Base-by-base conservation (phyloP, 2,888 invertebrate species). In the Anodontia alba region DNA sequence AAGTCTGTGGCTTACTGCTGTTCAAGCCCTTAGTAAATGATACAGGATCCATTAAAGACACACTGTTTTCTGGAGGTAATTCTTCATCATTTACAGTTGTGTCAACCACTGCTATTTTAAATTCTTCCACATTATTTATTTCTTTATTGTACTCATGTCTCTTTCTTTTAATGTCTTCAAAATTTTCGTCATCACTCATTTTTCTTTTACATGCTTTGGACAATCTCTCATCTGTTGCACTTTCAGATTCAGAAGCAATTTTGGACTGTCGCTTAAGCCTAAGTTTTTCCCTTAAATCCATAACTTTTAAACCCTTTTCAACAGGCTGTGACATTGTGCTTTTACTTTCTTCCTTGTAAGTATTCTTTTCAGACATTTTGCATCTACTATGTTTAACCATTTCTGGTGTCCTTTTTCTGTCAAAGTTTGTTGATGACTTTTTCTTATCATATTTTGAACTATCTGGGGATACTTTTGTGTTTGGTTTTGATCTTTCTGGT, bases 221-320 rank as follows among this genome's bases (percentile, higher is more conserved):
- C 10, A 17, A 1, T 33, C 3, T 20, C 33, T 33, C 12, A 29
- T 26, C n/a, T 54, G 17, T 54, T 26, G 23, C 15, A 7, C 20
- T 62, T 1, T 1, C 3, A 10, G 7, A 20, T 10, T 62, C 33
- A 17, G 20, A 33, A 7, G 12, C 12, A 62, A 1, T 62, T 31
- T 15, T 33, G 31, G 33, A 20, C 23, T 31, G 62, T 42, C 73
- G 54, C 73, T 73, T 78, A 12, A 62, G 73, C 54, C 66, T 78
- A 23, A 81, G 69, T 36, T 78, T 81, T 62, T 81, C 81, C 29
- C 81, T 71, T 17, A 81, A 62, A 66, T 81, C 81, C 20, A 78
- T 26, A 29, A 78, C 78, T 43, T 76, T 23, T 46, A 29, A 26
- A 62, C 12, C 38, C 12, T 38, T 36, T 8, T 42, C 43, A 5